These are phyloP conservation scores for Philhelius pedissequus DNA, from an alignment of 2,888 invertebrate genomes.

Conservation along the genomic window DNA sequence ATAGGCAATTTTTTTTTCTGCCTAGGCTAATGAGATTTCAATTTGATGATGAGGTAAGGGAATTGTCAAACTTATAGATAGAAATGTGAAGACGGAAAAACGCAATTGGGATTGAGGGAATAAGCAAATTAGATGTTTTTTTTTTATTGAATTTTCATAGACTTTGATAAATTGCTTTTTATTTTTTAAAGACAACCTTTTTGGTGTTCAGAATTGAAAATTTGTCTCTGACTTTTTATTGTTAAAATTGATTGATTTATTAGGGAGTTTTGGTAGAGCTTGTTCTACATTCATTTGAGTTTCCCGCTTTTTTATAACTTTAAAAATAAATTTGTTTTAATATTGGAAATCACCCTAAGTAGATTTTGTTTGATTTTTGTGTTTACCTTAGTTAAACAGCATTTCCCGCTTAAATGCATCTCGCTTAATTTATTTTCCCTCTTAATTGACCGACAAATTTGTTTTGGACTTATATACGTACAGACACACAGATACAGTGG, in stretches of 20 bases:
- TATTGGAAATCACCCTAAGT: no score
- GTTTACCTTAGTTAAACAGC: no score
- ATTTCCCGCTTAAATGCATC: no score
- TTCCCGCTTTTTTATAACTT: no score
- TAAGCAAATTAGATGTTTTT: slow-evolving; percentile 28
- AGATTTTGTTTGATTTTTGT: no score
- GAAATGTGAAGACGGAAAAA: neutral
- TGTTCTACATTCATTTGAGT: no score
- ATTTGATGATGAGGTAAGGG: slow-evolving; percentile 64
- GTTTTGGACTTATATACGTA: no score
- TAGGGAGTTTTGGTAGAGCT: neutral
- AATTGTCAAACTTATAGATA: slow-evolving; percentile 37
- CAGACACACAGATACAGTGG: no score
- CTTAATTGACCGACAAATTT: no score
- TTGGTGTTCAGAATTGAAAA: neutral
- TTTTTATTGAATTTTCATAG: neutral
- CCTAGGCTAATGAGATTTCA: slow-evolving; percentile 60
- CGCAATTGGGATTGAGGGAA: neutral
- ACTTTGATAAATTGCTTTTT: slow-evolving; percentile 6
- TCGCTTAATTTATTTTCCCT: no score
- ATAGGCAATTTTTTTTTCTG: slow-evolving; percentile 27
- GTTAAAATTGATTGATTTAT: slow-evolving; percentile 8
- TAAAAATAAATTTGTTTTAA: no score
- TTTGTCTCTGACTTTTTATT: neutral
- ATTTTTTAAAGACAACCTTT: neutral